Evolutionary conservation across 2,797 vertebrate species (phyloP).

Genomic region (Pangasius krempfi): DNA sequence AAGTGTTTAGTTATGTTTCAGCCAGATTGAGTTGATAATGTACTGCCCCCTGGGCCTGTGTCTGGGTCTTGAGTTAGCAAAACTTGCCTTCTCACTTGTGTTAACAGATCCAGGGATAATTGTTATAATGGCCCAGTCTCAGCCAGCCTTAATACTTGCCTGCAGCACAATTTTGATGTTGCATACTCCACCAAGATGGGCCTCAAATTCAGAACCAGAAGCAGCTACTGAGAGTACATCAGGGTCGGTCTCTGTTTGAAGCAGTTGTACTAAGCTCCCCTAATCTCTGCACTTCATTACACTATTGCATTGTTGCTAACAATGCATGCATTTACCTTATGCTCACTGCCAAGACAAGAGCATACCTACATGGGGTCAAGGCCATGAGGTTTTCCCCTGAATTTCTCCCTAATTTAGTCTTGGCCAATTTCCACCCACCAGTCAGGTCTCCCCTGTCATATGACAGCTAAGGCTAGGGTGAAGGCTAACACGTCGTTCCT

Average conservation of each 20-base stretch:
- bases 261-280: not conserved
- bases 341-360: not conserved
- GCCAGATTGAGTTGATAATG: slow-evolving; percentile 4
- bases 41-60: not conserved
- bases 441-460: not conserved
- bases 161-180: not conserved
- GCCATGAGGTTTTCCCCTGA: not conserved
- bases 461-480: not conserved
- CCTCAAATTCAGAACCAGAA: not conserved
- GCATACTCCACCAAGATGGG: not conserved
- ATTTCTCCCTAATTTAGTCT: not conserved
- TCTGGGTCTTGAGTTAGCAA: not conserved
- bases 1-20: not conserved
- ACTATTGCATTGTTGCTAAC: not conserved
- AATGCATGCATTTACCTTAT: not conserved
- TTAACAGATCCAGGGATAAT: not conserved
- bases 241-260: not conserved
- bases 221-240: not conserved
- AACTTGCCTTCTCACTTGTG: not conserved
- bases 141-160: not conserved
- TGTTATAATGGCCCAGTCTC: not conserved
- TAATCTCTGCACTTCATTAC: not conserved
- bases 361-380: not conserved
- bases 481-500: not conserved
- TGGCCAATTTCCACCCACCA: not conserved